Evolutionary conservation across 2,888 invertebrate species (phyloP), one percentile per base, ranked within the genome.

Genomic region (Temnothorax rugatulus): DNA sequence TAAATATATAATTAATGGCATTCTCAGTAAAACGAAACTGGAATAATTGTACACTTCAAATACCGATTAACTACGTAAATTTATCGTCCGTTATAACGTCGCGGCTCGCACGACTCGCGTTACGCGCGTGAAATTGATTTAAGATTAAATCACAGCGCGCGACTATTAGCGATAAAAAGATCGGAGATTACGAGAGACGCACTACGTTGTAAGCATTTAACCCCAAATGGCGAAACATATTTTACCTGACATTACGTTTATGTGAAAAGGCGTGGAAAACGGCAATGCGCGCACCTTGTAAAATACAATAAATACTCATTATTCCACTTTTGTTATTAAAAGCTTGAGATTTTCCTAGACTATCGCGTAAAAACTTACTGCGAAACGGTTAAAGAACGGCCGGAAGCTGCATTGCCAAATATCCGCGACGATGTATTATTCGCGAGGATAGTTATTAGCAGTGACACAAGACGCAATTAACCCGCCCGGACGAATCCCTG

Each of bases 111-210:
- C n/a, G n/a, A 34, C 50, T 52, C 52, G 50, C 47, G 59, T 85
- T 54, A 66, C 44, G 87, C 44, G 87, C 86, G 89, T 87, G 88
- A 89, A 89, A 89, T 89, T 88, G 87, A 88, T 89, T 89, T 84
- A 86, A 87, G 87, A 85, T 86, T 73, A 74, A 82, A 54, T 66
- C 82, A 81, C 76, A 29, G 44, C 57, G 77, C 66, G 84, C 57
- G 66, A 61, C 63, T 63, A 77, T 82, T 59, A 66, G 64, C 64
- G 44, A 44, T 25, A 66, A 63, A 83, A 50, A 59, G 25, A 71
- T 21, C 21, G 38, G 1, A 57, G 29, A 38, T 44, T 47, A 47
- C n/a, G 15, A 44, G 57, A 18, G 34, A 13, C 34, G 38, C 41
- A 13, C 2, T 34, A 52, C n/a, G 44, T 13, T 38, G 15, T n/a